Evolutionary conservation across 2,888 invertebrate genomes (phyloP).

Genomic region (Tanypteryx hageni): DNA sequence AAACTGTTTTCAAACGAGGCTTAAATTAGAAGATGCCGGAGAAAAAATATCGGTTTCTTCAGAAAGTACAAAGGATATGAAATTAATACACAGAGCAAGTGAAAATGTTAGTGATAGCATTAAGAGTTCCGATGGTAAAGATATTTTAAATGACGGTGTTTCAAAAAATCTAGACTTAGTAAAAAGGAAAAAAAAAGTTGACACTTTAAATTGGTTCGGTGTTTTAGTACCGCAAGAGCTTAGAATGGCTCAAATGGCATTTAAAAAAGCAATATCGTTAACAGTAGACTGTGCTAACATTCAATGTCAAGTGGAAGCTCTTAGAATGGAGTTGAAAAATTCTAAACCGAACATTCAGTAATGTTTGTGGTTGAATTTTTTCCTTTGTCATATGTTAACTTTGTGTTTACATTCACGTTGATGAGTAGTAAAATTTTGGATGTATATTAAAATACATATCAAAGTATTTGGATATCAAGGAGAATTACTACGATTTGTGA

Average conservation of each 20-base stretch:
- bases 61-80: not conserved
- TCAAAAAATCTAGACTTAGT: not conserved
- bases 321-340: not conserved
- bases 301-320: constrained; percentile 78
- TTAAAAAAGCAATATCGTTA: constrained; percentile 83
- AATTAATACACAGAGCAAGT: not conserved
- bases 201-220: constrained; percentile 93
- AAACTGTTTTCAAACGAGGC: constrained; percentile 71
- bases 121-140: not conserved
- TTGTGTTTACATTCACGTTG: no score
- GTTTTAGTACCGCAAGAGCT: constrained; percentile 89
- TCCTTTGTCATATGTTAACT: no score
- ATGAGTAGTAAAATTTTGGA: no score
- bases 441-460: no score
- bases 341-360: not conserved
- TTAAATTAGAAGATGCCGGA: constrained; percentile 70
- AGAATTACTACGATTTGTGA: no score
- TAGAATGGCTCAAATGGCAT: constrained; percentile 85
- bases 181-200: constrained; percentile 70
- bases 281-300: constrained; percentile 84
- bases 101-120: not conserved
- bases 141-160: not conserved
- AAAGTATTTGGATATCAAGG: no score
- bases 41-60: not conserved
- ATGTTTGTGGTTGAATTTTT: not conserved